Evolutionary conservation across 2,888 invertebrate species (phyloP).

Genomic region (Isoperla grammatica): DNA sequence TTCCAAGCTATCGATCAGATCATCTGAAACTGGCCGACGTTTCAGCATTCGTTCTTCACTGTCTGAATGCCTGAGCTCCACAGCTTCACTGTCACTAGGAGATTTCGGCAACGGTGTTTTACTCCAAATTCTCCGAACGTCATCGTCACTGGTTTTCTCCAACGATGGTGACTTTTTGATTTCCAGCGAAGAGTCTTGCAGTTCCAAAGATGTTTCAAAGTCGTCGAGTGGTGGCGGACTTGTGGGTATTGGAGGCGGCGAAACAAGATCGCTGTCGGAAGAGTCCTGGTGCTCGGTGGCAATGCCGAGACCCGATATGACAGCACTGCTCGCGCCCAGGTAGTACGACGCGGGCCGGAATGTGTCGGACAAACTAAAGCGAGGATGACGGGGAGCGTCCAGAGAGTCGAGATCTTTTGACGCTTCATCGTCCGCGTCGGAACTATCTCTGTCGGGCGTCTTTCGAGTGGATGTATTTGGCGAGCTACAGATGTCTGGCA

Average conservation of each 20-base stretch:
- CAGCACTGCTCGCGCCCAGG: constrained; percentile 59
- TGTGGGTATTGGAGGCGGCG: constrained; percentile 72
- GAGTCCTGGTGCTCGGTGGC: constrained; percentile 62
- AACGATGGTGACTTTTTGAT: constrained; percentile 36
- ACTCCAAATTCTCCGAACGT: constrained; percentile 14
- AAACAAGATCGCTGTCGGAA: constrained; percentile 72
- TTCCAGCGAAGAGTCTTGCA: constrained; percentile 38
- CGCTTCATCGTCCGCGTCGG: constrained; percentile 78
- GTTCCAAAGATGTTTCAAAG: constrained; percentile 52
- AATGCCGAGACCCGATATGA: constrained; percentile 29
- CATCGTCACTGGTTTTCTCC: constrained; percentile 1
- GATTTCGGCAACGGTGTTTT: constrained; percentile 11
- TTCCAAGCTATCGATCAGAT: constrained; percentile 55
- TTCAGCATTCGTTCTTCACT: constrained; percentile 56
- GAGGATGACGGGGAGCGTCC: constrained; percentile 61
- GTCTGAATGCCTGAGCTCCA: constrained; percentile 19
- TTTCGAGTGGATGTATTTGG: constrained; percentile 36
- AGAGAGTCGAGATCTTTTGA: constrained; percentile 66
- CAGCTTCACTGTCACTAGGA: constrained; percentile 17
- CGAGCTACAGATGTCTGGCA: constrained; percentile 56
- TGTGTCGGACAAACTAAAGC: constrained; percentile 82
- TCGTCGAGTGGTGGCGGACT: constrained; percentile 69
- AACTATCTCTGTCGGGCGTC: constrained; percentile 49
- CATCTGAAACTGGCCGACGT: constrained; percentile 68
- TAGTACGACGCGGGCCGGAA: constrained; percentile 87